These are phyloP conservation scores for Zoroaster sp. DNA, from an alignment of 53 echinoderm and acorn worm species.

Conservation along the genomic window DNA sequence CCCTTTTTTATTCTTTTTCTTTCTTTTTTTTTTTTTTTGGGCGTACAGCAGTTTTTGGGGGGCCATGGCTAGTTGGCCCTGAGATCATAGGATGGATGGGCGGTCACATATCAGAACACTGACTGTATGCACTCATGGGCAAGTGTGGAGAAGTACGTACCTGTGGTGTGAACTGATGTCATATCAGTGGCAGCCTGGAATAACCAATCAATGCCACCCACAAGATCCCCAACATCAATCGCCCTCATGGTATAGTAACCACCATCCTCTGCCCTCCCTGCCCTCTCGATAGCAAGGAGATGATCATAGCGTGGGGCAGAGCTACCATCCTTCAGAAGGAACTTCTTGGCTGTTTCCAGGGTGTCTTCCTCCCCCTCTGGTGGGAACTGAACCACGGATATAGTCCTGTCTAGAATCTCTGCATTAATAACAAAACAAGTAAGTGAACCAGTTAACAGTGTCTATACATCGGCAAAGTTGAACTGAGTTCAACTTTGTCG, in stretches of 20 bases:
- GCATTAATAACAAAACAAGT: no score
- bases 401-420: slow-evolving; percentile 59
- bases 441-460: neutral
- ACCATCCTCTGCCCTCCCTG: slow-evolving; percentile 65
- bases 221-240: slow-evolving; percentile 30
- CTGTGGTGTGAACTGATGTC: slow-evolving; percentile 72
- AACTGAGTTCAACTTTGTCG: no score
- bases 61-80: no score
- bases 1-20: no score
- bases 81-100: no score
- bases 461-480: no score
- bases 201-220: slow-evolving; percentile 64
- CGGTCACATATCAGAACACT: neutral
- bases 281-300: slow-evolving; percentile 82
- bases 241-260: slow-evolving; percentile 58
- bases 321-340: slow-evolving; percentile 52
- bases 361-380: slow-evolving; percentile 41
- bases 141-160: neutral
- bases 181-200: slow-evolving; percentile 79
- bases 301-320: slow-evolving; percentile 74
- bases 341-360: slow-evolving; percentile 53
- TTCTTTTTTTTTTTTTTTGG: neutral
- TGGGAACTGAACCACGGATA: slow-evolving; percentile 72
- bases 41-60: neutral
- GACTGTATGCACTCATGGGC: neutral